A percentile compares a stretch with the other conserved stretches of the same genome.
These are phyloP conservation scores for Subacronicta megacephala DNA, from an alignment of 2,888 invertebrate species.

Conservation along the genomic window DNA sequence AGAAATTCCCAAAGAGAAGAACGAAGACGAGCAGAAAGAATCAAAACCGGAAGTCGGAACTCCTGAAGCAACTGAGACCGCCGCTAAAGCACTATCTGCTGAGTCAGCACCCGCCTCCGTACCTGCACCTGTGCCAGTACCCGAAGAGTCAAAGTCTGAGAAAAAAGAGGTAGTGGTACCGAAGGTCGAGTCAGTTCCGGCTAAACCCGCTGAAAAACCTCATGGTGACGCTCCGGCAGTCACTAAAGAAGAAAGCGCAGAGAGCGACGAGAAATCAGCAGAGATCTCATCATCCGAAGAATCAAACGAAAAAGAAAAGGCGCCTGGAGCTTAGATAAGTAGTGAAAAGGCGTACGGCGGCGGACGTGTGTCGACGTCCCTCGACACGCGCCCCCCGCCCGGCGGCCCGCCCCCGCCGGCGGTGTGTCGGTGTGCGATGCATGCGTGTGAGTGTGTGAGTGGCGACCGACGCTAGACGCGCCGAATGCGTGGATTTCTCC, in stretches of 20 bases:
- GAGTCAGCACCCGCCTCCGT: neutral
- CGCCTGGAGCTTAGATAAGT: conserved; percentile 75
- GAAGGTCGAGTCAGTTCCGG: conserved; percentile 12
- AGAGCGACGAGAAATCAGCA: conserved; percentile 61
- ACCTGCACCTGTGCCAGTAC: conserved; percentile 4
- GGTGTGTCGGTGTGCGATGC: conserved; percentile 60
- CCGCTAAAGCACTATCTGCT: neutral
- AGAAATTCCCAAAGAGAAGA: conserved; percentile 40
- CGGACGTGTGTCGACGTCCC: conserved; percentile 86
- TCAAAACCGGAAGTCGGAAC: neutral
- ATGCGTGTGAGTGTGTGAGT: conserved; percentile 66
- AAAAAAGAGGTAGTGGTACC: conserved; percentile 9
- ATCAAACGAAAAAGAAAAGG: conserved; percentile 47
- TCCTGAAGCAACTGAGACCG: conserved; percentile 8
- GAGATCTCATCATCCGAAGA: conserved; percentile 60
- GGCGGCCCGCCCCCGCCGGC: conserved; percentile 52
- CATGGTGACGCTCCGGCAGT: conserved; percentile 62
- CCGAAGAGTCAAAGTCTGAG: conserved; percentile 13
- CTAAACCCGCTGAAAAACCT: conserved; percentile 18
- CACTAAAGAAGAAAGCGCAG: conserved; percentile 69
- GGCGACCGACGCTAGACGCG: conserved; percentile 56
- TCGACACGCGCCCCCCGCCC: conserved; percentile 87
- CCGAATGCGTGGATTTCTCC: conserved; percentile 67
- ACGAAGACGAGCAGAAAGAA: neutral
- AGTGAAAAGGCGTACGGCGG: conserved; percentile 72